Percentiles rank a stretch among this genome's conserved stretches.
These are phyloP conservation scores for Apeira syringaria DNA, from an alignment of 2,888 invertebrate species.

Conservation along the genomic window DNA sequence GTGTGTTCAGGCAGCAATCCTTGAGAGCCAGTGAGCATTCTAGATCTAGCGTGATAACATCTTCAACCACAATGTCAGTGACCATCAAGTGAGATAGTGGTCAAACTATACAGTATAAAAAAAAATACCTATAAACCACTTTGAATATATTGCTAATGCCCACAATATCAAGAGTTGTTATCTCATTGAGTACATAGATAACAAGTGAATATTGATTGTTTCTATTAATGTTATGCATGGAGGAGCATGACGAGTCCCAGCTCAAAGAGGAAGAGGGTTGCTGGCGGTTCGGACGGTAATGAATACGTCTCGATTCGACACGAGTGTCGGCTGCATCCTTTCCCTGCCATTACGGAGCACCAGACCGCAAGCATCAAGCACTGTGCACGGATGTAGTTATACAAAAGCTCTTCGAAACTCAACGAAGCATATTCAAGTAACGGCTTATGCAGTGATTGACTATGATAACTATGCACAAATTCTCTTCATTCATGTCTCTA, in stretches of 20 bases:
- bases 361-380: conserved; percentile 42
- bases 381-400: conserved; percentile 1
- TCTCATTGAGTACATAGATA: background rate
- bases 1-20: too few relatives aligned
- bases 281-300: conserved; percentile 44
- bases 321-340: conserved; percentile 64
- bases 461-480: conserved; percentile 3
- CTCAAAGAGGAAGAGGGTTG: conserved; percentile 35
- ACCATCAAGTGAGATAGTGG: too few relatives aligned
- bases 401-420: background rate
- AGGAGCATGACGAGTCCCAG: conserved; percentile 50
- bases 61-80: too few relatives aligned
- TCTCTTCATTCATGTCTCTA: too few relatives aligned
- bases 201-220: conserved; percentile 16
- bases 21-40: too few relatives aligned
- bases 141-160: too few relatives aligned
- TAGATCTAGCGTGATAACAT: too few relatives aligned
- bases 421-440: background rate
- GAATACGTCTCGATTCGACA: conserved; percentile 67
- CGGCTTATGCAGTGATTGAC: background rate
- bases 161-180: too few relatives aligned
- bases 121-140: too few relatives aligned
- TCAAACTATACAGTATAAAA: too few relatives aligned
- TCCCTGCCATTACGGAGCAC: conserved; percentile 46
- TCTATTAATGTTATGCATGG: conserved; percentile 56